A percentile compares a stretch with the other conserved stretches of the same genome.
phyloP scores from a whole-genome alignment of 2,113 vertebrate genomes.

The Pseudorasbora parva region DNA sequence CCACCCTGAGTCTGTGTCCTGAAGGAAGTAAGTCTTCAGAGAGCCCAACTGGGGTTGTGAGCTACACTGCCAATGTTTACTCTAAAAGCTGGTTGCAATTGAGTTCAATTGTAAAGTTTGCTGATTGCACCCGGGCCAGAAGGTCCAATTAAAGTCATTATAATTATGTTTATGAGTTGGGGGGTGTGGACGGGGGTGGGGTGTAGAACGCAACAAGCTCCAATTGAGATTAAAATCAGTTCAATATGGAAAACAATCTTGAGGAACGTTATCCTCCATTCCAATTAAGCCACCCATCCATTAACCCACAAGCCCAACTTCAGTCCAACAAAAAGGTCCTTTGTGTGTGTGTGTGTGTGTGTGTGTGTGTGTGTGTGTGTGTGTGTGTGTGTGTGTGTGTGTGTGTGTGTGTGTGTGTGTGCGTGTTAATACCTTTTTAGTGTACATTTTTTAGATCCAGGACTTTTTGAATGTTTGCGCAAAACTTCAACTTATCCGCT shows the following conservation, averaged over 20 bases:
- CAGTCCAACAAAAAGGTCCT: not conserved
- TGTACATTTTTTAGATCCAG: not conserved
- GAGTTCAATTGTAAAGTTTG: conserved; percentile 69
- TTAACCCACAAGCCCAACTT: not conserved
- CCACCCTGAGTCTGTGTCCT: not conserved
- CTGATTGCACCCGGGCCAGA: conserved; percentile 69
- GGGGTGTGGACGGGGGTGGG: not conserved
- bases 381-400: not conserved
- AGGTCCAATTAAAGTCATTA: conserved; percentile 72
- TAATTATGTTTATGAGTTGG: conserved; percentile 68
- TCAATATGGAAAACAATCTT: conserved; percentile 49
- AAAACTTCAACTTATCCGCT: not conserved
- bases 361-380: no score
- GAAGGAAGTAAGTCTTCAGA: not conserved
- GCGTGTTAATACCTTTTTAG: not conserved
- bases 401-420: not conserved
- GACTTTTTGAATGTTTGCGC: not conserved
- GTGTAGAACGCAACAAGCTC: not conserved
- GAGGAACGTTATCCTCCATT: conserved; percentile 19
- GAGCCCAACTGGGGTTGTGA: not conserved
- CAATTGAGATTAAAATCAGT: conserved; percentile 47
- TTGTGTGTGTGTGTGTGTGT: not conserved
- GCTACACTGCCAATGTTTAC: not conserved
- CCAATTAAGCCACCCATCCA: conserved; percentile 21
- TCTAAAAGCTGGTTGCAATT: conserved; percentile 72